Conservation (phyloP, 2,888 invertebrate genomes). For the Hymenopus coronatus region DNA sequence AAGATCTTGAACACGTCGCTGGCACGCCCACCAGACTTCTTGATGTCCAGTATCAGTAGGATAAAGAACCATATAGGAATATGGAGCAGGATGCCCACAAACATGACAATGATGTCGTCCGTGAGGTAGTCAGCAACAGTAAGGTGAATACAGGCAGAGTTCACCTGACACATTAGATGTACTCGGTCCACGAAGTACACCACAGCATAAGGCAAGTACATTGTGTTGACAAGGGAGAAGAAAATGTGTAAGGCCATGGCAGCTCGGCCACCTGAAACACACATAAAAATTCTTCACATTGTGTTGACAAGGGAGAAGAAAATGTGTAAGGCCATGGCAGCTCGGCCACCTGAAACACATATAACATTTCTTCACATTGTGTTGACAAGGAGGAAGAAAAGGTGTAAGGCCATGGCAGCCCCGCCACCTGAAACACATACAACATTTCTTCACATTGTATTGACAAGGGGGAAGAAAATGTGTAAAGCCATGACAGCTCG, state of each 20-base stretch:
- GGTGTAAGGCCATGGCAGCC: slow-evolving; percentile 67
- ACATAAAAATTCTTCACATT: slow-evolving; percentile 57
- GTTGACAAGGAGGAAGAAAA: slow-evolving; percentile 68
- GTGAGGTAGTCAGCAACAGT: slow-evolving; percentile 67
- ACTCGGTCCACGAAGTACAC: slow-evolving; percentile 79
- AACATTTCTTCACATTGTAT: slow-evolving; percentile 71
- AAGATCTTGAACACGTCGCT: slow-evolving; percentile 54
- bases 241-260: slow-evolving; percentile 68
- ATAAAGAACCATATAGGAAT: slow-evolving; percentile 66
- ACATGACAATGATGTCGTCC: slow-evolving; percentile 66
- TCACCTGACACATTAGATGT: slow-evolving; percentile 67
- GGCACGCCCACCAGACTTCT: slow-evolving; percentile 62
- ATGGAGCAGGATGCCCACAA: slow-evolving; percentile 62
- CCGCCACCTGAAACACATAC: slow-evolving; percentile 54
- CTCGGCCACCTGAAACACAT: slow-evolving; percentile 56
- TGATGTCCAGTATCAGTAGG: slow-evolving; percentile 62
- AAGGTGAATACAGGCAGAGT: slow-evolving; percentile 63
- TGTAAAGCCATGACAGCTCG: slow-evolving; percentile 68
- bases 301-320: slow-evolving; percentile 72
- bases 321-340: slow-evolving; percentile 67
- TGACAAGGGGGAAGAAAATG: slow-evolving; percentile 66
- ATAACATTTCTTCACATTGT: slow-evolving; percentile 66
- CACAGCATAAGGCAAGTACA: slow-evolving; percentile 80
- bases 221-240: slow-evolving; percentile 71
- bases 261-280: slow-evolving; percentile 58